Evolutionary conservation across 1,140 invertebrate genomes (phyloP).

Genomic region (Hypsibius dujardini): DNA sequence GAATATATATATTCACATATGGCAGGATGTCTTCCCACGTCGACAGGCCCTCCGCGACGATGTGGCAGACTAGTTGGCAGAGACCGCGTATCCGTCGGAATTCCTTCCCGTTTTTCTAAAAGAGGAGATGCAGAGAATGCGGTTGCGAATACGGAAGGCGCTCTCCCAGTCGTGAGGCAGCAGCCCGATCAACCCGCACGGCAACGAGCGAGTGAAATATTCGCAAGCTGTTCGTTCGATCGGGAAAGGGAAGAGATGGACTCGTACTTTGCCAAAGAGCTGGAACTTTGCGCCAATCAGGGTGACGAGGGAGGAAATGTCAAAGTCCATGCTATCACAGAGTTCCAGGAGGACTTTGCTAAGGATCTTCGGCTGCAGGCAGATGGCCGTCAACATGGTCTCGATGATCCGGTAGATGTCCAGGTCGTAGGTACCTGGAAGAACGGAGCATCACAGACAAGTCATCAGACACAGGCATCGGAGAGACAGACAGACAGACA

Average conservation of each 20-base stretch:
- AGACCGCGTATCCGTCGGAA: neutral
- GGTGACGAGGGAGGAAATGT: neutral
- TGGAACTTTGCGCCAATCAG: neutral
- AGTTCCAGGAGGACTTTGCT: neutral
- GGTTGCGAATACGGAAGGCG: too few relatives aligned
- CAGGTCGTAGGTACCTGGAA: conserved; percentile 2
- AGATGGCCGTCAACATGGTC: conserved; percentile 8
- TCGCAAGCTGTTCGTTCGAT: neutral
- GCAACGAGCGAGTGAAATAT: neutral
- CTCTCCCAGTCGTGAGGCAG: too few relatives aligned
- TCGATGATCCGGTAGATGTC: conserved; percentile 9
- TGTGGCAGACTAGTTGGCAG: neutral
- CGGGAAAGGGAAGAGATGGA: neutral
- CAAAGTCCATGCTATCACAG: neutral
- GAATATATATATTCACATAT: neutral
- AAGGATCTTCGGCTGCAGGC: neutral
- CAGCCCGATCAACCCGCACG: too few relatives aligned
- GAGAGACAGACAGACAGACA: too few relatives aligned
- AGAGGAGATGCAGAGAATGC: neutral
- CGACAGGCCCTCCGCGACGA: neutral
- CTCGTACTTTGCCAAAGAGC: neutral
- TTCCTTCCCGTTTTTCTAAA: conserved; percentile 6
- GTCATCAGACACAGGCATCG: neutral
- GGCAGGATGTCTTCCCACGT: conserved; percentile 1
- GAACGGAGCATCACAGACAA: neutral